Percentiles rank a stretch among this genome's conserved stretches.
phyloP scores from a whole-genome alignment of 2,888 invertebrate species.

The Amphipyra tragopoginis region DNA sequence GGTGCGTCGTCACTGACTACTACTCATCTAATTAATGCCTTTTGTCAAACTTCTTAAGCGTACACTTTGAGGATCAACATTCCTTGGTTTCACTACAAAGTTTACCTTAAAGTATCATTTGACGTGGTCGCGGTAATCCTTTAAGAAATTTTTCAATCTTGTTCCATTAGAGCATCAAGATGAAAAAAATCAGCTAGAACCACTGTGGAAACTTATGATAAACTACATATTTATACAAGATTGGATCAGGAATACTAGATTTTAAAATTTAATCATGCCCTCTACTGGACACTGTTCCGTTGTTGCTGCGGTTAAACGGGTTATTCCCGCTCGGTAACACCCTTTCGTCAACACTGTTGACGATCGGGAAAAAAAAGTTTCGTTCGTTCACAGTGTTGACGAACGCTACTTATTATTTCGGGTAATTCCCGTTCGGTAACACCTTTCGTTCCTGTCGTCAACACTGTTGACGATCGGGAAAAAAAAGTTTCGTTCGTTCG shows the following conservation, averaged over 20 bases:
- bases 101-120: conserved; percentile 72
- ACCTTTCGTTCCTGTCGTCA: no score
- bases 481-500: no score
- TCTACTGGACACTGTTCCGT: conserved; percentile 76
- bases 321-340: no score
- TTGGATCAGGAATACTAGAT: conserved; percentile 82
- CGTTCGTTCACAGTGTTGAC: no score
- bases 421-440: no score
- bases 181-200: conserved; percentile 81
- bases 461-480: no score
- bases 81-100: conserved; percentile 71
- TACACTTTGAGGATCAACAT: conserved; percentile 73
- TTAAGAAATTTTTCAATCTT: conserved; percentile 68
- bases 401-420: no score
- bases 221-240: conserved; percentile 85
- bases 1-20: conserved; percentile 65
- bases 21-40: conserved; percentile 68
- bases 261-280: conserved; percentile 75
- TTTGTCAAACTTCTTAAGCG: conserved; percentile 71
- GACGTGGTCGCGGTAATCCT: conserved; percentile 65
- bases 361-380: no score
- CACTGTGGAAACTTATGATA: conserved; percentile 80
- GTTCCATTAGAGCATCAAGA: conserved; percentile 73
- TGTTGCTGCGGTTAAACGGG: conserved; percentile 59
- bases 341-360: no score